Evolutionary conservation across 2,113 vertebrate species (phyloP), one percentile per base, ranked within the genome.

Genomic region (Pleuronectes platessa): DNA sequence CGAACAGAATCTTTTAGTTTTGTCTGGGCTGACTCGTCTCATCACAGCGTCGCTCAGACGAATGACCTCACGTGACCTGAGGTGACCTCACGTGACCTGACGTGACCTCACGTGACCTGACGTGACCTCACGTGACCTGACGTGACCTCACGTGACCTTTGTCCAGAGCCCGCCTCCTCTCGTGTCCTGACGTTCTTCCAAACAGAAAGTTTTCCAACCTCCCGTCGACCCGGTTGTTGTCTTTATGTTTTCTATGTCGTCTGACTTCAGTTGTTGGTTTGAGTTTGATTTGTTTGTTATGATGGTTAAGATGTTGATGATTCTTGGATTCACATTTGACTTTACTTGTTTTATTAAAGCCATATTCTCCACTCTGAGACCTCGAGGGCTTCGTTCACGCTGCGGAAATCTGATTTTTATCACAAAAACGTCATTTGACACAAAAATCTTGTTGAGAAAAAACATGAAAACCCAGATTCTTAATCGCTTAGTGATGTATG

Each of bases 151-250:
- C 27, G 3, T 69, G 85, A 89, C 55, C 88, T 95, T 68, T 20
- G 93, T 94, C 94, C 95, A 89, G 61, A 77, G 24, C 24, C 24
- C 24, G 2, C 78, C 90, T 84, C 81, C 91, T 82, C 60, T 79
- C 55, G 88, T 95, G 92, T 94, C 94, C 95, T 89, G 61, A 78
- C 90, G 94, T 95, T 95, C 93, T 96, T 95, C 95, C 92, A 95
- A 93, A 94, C 92, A 94, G 96, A 94, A 92, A 95, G 94, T 95
- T 96, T 95, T 94, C 90, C 90, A 91, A 90, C 92, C 78, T 93
- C 92, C 93, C 94, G 95, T 97, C 94, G 13, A 89, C 95, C 91
- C 93, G 93, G 93, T 93, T 96, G 96, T 95, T 86, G 93, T 92
- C 95, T 94, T 87, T 86, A 62, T 66, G 73, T 76, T 81, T 77